phyloP scores from a whole-genome alignment of 2,797 vertebrate species.

The Mormyrus hasselquistii region DNA sequence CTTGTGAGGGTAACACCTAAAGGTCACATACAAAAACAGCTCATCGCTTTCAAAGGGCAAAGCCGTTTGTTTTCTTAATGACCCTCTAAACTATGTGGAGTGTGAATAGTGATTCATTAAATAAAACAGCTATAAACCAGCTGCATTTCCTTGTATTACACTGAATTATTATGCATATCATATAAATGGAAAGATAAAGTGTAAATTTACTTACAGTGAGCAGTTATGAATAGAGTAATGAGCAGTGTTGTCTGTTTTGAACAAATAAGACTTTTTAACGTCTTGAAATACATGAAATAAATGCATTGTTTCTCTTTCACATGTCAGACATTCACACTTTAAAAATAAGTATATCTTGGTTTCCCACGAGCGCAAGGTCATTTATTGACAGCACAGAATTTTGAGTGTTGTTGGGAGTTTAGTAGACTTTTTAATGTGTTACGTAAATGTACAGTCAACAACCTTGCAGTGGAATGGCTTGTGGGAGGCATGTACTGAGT shows the following conservation, averaged over 20 bases:
- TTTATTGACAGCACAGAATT: not conserved
- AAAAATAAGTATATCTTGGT: not conserved
- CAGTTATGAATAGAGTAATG: not conserved
- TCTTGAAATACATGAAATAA: not conserved
- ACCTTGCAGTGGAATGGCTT: not conserved
- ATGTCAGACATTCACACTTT: not conserved
- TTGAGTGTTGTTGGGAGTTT: not conserved
- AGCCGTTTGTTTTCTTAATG: slow-evolving; percentile 27
- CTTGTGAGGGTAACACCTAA: not conserved
- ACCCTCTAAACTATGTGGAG: slow-evolving; percentile 15
- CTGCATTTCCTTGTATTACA: not conserved
- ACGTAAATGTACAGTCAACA: not conserved
- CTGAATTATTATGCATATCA: not conserved
- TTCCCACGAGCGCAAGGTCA: not conserved
- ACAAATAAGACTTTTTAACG: not conserved
- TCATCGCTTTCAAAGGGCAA: slow-evolving; percentile 25
- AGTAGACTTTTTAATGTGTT: not conserved
- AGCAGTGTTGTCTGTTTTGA: not conserved
- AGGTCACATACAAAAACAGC: slow-evolving; percentile 16
- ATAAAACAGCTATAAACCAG: slow-evolving; percentile 7
- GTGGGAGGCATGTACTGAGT: not conserved
- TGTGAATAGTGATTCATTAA: slow-evolving; percentile 8
- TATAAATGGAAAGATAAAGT: not conserved
- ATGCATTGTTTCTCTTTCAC: not conserved
- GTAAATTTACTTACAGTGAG: not conserved